Conservation (phyloP, 2,888 invertebrate genomes). For the Gandaritis pyraliata region DNA sequence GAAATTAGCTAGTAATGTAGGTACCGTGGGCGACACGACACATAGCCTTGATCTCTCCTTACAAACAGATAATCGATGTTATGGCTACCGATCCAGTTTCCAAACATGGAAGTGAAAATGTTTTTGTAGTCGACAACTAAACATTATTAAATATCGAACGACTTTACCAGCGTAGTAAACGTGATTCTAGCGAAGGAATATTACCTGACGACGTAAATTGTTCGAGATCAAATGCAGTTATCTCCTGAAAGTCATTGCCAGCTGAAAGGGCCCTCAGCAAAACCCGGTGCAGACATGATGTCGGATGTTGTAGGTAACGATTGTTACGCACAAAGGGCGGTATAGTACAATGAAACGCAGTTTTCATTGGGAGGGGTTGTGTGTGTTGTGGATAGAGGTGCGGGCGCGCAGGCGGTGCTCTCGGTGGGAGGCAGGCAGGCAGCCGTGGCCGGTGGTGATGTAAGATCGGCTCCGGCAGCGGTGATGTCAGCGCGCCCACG, state of each 20-base stretch:
- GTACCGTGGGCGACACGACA: conserved; percentile 57
- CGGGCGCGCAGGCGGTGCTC: conserved; percentile 56
- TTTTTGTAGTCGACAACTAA: conserved; percentile 30
- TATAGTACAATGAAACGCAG: conserved; percentile 53
- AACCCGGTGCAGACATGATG: background rate
- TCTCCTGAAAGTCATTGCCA: background rate
- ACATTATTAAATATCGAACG: background rate
- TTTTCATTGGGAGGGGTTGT: conserved; percentile 44
- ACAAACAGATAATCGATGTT: conserved; percentile 44
- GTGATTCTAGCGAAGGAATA: background rate
- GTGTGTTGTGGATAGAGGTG: conserved; percentile 37
- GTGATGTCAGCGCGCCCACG: conserved; percentile 82
- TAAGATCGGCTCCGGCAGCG: conserved; percentile 79
- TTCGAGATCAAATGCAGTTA: background rate
- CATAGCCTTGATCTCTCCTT: conserved; percentile 62
- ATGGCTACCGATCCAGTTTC: conserved; percentile 40
- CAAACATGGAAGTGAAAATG: conserved; percentile 30
- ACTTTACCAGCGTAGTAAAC: background rate
- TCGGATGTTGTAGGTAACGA: background rate
- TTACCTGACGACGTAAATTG: background rate
- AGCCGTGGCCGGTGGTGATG: conserved; percentile 67
- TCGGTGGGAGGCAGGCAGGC: conserved; percentile 68
- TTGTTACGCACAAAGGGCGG: conserved; percentile 35
- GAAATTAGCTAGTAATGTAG: conserved; percentile 62
- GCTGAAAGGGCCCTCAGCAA: background rate